Evolutionary conservation across 2,797 vertebrate species (phyloP).

Genomic region (Aselliscus stoliczkanus): DNA sequence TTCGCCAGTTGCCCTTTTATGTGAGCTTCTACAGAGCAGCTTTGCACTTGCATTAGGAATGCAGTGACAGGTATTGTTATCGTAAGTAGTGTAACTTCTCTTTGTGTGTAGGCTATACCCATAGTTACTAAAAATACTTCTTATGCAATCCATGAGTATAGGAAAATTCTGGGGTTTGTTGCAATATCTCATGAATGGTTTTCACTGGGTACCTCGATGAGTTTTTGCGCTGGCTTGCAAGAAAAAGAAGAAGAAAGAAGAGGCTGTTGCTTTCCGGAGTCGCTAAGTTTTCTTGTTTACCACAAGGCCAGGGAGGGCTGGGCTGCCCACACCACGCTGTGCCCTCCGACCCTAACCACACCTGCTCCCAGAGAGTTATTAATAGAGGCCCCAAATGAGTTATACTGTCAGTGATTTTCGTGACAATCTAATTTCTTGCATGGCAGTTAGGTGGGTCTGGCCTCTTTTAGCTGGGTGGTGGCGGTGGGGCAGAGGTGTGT

Average conservation of each 20-base stretch:
- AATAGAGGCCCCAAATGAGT: constrained; percentile 40
- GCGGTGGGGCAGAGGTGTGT: neutral
- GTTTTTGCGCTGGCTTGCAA: neutral
- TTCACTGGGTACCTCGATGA: neutral
- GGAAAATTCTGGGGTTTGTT: neutral
- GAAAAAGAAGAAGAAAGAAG: neutral
- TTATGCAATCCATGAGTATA: neutral
- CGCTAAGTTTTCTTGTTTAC: constrained; percentile 70
- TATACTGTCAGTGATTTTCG: constrained; percentile 31
- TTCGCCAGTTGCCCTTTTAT: neutral
- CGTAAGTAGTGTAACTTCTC: neutral
- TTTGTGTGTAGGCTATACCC: neutral
- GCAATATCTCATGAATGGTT: neutral
- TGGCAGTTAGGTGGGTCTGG: neutral
- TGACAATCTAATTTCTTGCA: constrained; percentile 42
- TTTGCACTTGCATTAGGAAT: neutral
- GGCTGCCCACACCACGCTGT: constrained; percentile 28
- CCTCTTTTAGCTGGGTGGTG: neutral
- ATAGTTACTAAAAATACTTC: neutral
- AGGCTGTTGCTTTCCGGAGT: constrained; percentile 52
- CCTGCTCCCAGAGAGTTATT: constrained; percentile 58
- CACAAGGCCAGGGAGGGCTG: neutral
- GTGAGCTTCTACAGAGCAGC: neutral
- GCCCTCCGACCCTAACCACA: constrained; percentile 50
- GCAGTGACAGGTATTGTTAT: neutral